phyloP scores from a whole-genome alignment of 1,140 invertebrate species.

The Augochlora pura region DNA sequence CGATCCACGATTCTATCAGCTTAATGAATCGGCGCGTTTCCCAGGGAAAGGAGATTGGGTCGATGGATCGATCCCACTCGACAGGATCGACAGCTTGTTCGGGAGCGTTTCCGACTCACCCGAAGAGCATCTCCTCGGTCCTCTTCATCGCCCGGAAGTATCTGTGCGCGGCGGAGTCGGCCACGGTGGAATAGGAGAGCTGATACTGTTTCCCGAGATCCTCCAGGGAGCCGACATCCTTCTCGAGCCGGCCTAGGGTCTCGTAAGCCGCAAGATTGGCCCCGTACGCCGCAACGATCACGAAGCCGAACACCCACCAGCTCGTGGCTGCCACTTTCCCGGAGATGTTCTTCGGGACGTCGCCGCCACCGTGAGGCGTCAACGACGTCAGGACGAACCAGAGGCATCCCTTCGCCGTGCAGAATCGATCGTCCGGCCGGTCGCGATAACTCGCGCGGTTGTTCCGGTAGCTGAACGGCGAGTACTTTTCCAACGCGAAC shows the following conservation, averaged over 20 bases:
- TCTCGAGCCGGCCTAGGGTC: constrained; percentile 92
- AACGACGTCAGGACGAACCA: constrained; percentile 98
- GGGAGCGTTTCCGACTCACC: constrained; percentile 80
- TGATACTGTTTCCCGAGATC: constrained; percentile 95
- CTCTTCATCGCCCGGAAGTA: constrained; percentile 97
- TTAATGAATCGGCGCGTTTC: too few species aligned
- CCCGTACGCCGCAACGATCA: constrained; percentile 96
- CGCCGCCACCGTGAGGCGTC: constrained; percentile 95
- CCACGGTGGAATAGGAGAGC: constrained; percentile 93
- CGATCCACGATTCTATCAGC: too few species aligned
- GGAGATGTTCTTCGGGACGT: constrained; percentile 95
- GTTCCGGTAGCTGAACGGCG: constrained; percentile 96
- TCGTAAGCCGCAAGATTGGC: constrained; percentile 96
- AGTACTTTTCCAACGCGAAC: constrained; percentile 96
- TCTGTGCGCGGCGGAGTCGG: constrained; percentile 90
- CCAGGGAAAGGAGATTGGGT: too few species aligned
- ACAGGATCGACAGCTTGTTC: too few species aligned
- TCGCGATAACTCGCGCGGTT: constrained; percentile 93
- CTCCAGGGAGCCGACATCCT: constrained; percentile 93
- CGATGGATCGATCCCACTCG: too few species aligned
- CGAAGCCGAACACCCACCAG: constrained; percentile 98
- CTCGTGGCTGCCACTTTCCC: constrained; percentile 93
- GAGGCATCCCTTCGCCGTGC: constrained; percentile 94
- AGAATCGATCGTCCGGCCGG: constrained; percentile 94
- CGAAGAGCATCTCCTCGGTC: constrained; percentile 95